Percentiles rank a stretch among this genome's conserved stretches.
These are phyloP conservation scores for Chiloscyllium plagiosum DNA, from an alignment of 2,113 vertebrate genomes.

Conservation along the genomic window DNA sequence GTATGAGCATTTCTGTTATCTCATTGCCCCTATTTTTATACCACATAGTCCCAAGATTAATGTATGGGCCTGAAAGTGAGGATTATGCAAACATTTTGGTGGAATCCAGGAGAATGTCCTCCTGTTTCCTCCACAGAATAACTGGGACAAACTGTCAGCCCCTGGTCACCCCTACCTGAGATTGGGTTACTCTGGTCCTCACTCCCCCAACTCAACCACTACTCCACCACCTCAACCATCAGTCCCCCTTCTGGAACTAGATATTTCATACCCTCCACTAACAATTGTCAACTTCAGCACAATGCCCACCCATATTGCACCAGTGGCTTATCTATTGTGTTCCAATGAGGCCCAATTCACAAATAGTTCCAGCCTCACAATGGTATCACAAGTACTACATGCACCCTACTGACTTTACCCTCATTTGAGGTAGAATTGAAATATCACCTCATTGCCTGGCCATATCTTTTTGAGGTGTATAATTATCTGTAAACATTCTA, in stretches of 20 bases:
- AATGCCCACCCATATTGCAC: background rate
- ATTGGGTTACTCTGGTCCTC: background rate
- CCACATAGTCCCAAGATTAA: background rate
- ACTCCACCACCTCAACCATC: too few relatives aligned
- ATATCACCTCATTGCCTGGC: background rate
- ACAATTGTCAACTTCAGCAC: background rate
- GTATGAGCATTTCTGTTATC: background rate
- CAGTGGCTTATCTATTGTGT: background rate
- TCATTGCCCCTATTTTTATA: background rate
- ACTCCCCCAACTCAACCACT: too few relatives aligned
- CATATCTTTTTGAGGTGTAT: background rate
- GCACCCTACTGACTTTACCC: background rate
- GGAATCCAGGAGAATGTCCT: background rate
- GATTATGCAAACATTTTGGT: background rate
- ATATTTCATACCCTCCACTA: background rate
- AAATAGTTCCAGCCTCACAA: background rate
- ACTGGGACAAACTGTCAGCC: background rate
- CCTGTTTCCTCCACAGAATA: background rate
- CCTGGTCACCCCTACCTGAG: background rate
- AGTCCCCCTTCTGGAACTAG: background rate
- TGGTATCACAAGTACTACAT: too few relatives aligned
- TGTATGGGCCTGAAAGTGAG: background rate
- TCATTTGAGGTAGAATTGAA: background rate
- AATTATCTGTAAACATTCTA: background rate
- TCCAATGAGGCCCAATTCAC: background rate